Evolutionary conservation across 2,113 vertebrate species (phyloP).

Genomic region (Micronycteris hirsuta): DNA sequence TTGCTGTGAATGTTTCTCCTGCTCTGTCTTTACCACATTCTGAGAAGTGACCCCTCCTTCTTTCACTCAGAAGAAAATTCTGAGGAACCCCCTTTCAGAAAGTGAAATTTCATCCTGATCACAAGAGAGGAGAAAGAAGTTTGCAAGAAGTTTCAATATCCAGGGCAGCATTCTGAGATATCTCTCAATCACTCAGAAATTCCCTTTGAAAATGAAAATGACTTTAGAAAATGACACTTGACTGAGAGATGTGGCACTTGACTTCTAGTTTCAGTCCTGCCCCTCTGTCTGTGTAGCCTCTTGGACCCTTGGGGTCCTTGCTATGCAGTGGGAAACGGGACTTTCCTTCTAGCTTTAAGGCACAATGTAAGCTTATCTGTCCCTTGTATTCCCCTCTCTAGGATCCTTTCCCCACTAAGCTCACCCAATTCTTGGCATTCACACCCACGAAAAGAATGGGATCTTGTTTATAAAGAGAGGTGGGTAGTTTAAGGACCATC

Average conservation of each 20-base stretch:
- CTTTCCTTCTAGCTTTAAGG: background rate
- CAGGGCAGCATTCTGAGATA: background rate
- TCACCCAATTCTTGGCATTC: background rate
- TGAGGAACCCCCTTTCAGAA: background rate
- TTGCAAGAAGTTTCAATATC: background rate
- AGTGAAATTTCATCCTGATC: background rate
- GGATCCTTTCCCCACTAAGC: background rate
- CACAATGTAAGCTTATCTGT: background rate
- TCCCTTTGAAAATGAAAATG: background rate
- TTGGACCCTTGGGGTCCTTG: background rate
- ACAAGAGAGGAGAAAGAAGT: background rate
- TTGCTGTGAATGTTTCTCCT: background rate
- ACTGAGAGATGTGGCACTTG: background rate
- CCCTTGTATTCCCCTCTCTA: background rate
- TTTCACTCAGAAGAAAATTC: background rate
- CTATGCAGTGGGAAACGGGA: background rate
- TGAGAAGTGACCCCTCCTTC: background rate
- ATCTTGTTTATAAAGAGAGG: constrained; percentile 36
- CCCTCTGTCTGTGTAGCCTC: background rate
- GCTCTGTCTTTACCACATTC: background rate
- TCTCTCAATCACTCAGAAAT: background rate
- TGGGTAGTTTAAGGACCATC: constrained; percentile 28
- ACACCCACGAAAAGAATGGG: background rate
- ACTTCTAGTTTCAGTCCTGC: background rate
- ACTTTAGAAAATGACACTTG: background rate